These are phyloP conservation scores for Simalia tracyae DNA, from an alignment of 2,797 vertebrate genomes.

Conservation along the genomic window DNA sequence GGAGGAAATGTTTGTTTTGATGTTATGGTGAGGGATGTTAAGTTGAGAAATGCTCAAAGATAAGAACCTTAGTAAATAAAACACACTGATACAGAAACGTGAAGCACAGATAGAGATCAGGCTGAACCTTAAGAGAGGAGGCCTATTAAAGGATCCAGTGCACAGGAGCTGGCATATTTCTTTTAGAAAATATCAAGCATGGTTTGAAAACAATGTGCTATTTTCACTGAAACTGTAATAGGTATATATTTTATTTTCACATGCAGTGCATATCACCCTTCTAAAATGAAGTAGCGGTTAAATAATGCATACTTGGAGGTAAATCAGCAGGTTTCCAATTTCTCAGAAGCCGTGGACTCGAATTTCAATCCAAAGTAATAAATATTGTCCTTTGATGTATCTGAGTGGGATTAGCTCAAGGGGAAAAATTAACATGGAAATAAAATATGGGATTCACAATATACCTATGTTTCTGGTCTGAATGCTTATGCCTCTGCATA, in stretches of 20 bases:
- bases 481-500: not conserved
- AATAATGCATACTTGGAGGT: slow-evolving; percentile 19
- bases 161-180: not conserved
- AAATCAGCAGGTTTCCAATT: slow-evolving; percentile 25
- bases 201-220: slow-evolving; percentile 8
- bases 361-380: slow-evolving; percentile 38
- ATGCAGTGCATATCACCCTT: slow-evolving; percentile 23
- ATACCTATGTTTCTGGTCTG: not conserved
- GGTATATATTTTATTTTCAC: not conserved
- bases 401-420: not conserved
- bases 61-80: slow-evolving; percentile 29
- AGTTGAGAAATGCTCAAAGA: slow-evolving; percentile 42
- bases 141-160: slow-evolving; percentile 10
- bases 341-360: not conserved
- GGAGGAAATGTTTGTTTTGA: slow-evolving; percentile 70
- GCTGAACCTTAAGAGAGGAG: slow-evolving; percentile 30
- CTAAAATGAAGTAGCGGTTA: slow-evolving; percentile 30
- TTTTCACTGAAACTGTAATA: slow-evolving; percentile 18
- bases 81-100: not conserved
- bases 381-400: slow-evolving; percentile 18
- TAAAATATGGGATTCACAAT: not conserved
- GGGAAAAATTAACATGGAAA: not conserved
- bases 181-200: not conserved
- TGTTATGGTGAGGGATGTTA: slow-evolving; percentile 32
- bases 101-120: slow-evolving; percentile 31